Percentiles rank a stretch among this genome's conserved stretches.
Evolutionary conservation across 2,888 invertebrate genomes (phyloP).

Genomic region (Sesia apiformis): DNA sequence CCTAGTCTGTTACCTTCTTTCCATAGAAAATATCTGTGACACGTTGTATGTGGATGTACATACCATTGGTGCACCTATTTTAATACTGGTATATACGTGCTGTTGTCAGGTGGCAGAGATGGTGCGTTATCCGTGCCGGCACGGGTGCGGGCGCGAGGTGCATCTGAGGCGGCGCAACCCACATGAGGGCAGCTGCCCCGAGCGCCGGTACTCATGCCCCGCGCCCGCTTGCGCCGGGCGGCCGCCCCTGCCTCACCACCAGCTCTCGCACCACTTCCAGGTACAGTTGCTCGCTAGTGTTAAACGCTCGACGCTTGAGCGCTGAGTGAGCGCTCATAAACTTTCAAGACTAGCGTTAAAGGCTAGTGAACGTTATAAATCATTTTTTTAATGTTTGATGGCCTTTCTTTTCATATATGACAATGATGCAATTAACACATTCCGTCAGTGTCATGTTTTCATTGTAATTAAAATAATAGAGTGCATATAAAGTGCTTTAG

Average conservation of each 20-base stretch:
- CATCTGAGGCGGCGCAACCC: conserved; percentile 49
- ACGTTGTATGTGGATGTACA: no score
- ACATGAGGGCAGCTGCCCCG: conserved; percentile 63
- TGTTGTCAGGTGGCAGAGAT: conserved; percentile 58
- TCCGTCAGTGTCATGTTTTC: no score
- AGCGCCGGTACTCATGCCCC: conserved; percentile 64
- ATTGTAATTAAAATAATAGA: conserved; percentile 74
- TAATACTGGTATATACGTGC: background rate
- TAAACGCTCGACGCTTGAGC: background rate
- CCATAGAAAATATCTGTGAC: no score
- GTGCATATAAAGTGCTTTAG: conserved; percentile 88
- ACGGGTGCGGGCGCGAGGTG: conserved; percentile 64
- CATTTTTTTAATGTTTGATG: no score
- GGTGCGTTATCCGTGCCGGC: conserved; percentile 70
- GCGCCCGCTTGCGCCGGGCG: conserved; percentile 41
- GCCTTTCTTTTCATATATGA: no score
- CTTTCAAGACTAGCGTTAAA: no score
- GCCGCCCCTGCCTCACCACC: conserved; percentile 27
- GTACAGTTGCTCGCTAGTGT: conserved; percentile 5
- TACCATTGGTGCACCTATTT: no score
- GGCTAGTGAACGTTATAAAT: no score
- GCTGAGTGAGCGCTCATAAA: background rate
- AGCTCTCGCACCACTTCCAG: conserved; percentile 26
- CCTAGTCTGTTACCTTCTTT: no score
- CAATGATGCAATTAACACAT: no score